Evolutionary conservation across 1,140 invertebrate species (phyloP).

Genomic region (Hormaphis cornu): DNA sequence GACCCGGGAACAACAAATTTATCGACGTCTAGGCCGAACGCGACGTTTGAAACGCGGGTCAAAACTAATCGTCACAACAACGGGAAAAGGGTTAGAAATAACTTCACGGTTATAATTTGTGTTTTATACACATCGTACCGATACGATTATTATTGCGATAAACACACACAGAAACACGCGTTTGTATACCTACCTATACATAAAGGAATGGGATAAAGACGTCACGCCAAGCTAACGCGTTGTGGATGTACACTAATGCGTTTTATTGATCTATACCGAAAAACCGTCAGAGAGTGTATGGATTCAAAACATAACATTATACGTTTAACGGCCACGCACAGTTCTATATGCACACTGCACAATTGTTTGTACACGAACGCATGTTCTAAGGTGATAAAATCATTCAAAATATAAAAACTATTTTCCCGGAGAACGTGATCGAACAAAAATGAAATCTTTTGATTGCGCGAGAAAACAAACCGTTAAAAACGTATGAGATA

Average conservation of each 20-base stretch:
- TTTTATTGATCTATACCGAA: constrained; percentile 20
- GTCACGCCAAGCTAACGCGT: background rate
- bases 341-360: too few species aligned
- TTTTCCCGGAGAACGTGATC: background rate
- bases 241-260: background rate
- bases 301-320: too few species aligned
- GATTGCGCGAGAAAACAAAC: too few species aligned
- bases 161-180: too few species aligned
- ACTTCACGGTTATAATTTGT: background rate
- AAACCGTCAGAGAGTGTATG: too few species aligned
- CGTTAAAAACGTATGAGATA: too few species aligned
- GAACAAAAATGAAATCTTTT: too few species aligned
- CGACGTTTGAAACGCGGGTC: constrained; percentile 8
- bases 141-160: background rate
- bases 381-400: background rate
- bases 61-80: constrained; percentile 29
- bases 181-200: too few species aligned
- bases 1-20: constrained; percentile 2
- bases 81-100: background rate
- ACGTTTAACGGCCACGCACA: background rate
- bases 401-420: too few species aligned
- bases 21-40: background rate
- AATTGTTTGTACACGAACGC: background rate
- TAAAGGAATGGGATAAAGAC: background rate
- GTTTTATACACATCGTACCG: background rate